Evolutionary conservation across 2,113 vertebrate species (phyloP).

Genomic region (Tachuris rubrigastra): DNA sequence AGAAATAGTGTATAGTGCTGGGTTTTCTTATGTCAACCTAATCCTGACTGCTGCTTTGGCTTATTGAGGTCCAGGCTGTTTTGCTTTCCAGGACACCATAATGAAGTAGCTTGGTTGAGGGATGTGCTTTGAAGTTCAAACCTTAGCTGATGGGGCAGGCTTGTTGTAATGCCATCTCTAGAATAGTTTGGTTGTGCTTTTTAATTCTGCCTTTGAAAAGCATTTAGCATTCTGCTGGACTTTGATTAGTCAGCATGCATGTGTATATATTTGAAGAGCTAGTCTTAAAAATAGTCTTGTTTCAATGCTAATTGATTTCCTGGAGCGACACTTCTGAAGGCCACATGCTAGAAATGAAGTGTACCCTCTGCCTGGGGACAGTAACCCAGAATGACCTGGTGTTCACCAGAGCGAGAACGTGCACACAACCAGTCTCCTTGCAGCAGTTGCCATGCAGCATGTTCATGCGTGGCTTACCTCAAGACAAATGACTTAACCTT

Average conservation of each 20-base stretch:
- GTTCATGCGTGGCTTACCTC: not conserved
- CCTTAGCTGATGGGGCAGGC: not conserved
- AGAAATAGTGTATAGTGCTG: not conserved
- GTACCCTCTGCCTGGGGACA: not conserved
- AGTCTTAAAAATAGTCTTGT: not conserved
- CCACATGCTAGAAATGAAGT: not conserved
- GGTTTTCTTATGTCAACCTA: not conserved
- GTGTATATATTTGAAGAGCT: not conserved
- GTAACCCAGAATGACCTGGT: rapidly evolving
- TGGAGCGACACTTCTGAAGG: not conserved
- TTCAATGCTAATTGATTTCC: not conserved
- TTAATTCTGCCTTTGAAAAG: not conserved
- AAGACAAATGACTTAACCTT: not conserved
- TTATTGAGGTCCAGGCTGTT: not conserved
- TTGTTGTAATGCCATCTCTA: not conserved
- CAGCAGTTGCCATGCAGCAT: not conserved
- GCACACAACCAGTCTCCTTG: not conserved
- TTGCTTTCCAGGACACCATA: not conserved
- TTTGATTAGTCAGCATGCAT: not conserved
- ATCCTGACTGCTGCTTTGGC: not conserved
- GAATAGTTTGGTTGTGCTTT: not conserved
- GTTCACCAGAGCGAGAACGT: rapidly evolving
- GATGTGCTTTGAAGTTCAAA: not conserved
- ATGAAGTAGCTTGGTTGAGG: not conserved
- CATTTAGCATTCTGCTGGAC: not conserved